These are phyloP conservation scores for mouse (Mus musculus) DNA, from an alignment of 2,113 vertebrate genomes.

Conservation along the genomic window GRCm39 chr5:32143001-32143500, in stretches of 20 bases:
- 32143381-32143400: too few relatives aligned
- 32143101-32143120: not conserved
- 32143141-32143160: too few relatives aligned
- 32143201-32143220: not conserved
- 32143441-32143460: not conserved
- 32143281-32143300: not conserved
- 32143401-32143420: not conserved
- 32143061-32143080: not conserved
- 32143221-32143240: not conserved
- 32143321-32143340: not conserved
- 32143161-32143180: not conserved
- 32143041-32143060: not conserved
- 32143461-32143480: not conserved
- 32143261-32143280: too few relatives aligned
- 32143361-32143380: not conserved
- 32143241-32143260: not conserved
- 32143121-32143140: not conserved
- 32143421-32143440: not conserved
- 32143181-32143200: not conserved
- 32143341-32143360: too few relatives aligned
- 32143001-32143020: not conserved
- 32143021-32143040: not conserved
- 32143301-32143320: not conserved
- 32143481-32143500: not conserved
- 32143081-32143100: not conserved